phyloP scores from a whole-genome alignment of 2,888 invertebrate genomes.

The Melanostoma mellinum region DNA sequence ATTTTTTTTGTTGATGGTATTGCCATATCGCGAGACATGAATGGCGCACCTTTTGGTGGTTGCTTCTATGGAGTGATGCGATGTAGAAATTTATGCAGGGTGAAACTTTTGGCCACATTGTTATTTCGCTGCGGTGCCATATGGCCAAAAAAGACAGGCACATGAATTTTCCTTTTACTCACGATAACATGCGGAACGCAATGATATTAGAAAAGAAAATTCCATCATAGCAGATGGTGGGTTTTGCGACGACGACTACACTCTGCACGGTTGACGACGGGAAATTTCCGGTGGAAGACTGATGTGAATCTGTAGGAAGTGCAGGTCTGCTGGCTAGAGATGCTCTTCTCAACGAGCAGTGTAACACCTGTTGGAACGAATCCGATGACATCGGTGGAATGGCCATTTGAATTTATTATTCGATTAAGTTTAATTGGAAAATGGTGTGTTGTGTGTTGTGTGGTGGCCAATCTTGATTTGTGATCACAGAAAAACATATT shows the following conservation, averaged over 20 bases:
- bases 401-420: constrained; percentile 40
- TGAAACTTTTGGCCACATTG: constrained; percentile 43
- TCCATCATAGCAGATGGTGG: constrained; percentile 45
- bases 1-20: no score
- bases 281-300: constrained; percentile 52
- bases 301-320: constrained; percentile 56
- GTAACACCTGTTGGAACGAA: constrained; percentile 46
- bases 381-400: constrained; percentile 24
- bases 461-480: constrained; percentile 15
- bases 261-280: constrained; percentile 7
- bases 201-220: constrained; percentile 54
- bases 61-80: constrained; percentile 14
- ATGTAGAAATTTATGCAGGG: constrained; percentile 46
- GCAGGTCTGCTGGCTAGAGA: constrained; percentile 21
- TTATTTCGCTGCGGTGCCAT: constrained; percentile 46
- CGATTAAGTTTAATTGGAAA: constrained; percentile 34
- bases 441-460: constrained; percentile 35
- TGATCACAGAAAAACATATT: constrained; percentile 8
- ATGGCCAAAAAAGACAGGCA: constrained; percentile 38
- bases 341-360: constrained; percentile 22
- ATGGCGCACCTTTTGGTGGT: constrained; percentile 54
- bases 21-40: constrained; percentile 18
- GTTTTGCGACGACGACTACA: background rate
- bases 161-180: constrained; percentile 47
- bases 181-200: constrained; percentile 59